Percentiles rank a stretch among this genome's conserved stretches.
Conservation (phyloP, 2,888 invertebrate genomes). For the Aphodius granarius region DNA sequence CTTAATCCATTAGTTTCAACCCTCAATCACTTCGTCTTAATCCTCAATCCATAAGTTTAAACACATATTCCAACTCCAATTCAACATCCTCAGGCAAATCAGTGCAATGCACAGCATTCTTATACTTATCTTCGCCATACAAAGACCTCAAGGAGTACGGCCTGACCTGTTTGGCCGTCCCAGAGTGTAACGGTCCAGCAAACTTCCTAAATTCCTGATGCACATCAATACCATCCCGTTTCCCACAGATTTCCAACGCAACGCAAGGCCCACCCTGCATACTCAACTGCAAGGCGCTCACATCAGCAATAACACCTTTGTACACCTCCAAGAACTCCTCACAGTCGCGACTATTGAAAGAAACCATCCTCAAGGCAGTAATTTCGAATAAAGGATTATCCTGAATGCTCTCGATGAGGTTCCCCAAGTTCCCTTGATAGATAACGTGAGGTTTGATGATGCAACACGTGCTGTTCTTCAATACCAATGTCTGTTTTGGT, state of each 20-base stretch:
- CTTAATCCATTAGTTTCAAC: no score
- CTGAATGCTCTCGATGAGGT: constrained; percentile 72
- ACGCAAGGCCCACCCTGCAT: constrained; percentile 83
- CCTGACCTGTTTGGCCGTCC: constrained; percentile 81
- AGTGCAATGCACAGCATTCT: constrained; percentile 92
- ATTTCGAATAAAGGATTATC: constrained; percentile 74
- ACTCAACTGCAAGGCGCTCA: constrained; percentile 80
- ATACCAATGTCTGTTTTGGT: constrained; percentile 56
- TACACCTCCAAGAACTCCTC: constrained; percentile 94
- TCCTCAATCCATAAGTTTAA: constrained; percentile 65
- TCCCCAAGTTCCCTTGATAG: constrained; percentile 71
- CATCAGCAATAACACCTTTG: constrained; percentile 80
- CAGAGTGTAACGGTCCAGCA: constrained; percentile 90
- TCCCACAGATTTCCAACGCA: constrained; percentile 79
- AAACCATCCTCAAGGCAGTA: constrained; percentile 77
- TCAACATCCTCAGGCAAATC: constrained; percentile 87
- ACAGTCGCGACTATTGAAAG: constrained; percentile 78
- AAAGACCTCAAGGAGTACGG: constrained; percentile 83
- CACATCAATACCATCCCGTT: constrained; percentile 58
- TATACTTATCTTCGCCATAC: constrained; percentile 79
- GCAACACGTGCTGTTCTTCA: constrained; percentile 75
- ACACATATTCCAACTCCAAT: constrained; percentile 81
- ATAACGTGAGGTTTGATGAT: constrained; percentile 91
- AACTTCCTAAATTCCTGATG: constrained; percentile 78
- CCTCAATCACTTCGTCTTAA: no score